Evolutionary conservation across 2,113 vertebrate genomes (phyloP).

Genomic region (Neogobius melanostomus): DNA sequence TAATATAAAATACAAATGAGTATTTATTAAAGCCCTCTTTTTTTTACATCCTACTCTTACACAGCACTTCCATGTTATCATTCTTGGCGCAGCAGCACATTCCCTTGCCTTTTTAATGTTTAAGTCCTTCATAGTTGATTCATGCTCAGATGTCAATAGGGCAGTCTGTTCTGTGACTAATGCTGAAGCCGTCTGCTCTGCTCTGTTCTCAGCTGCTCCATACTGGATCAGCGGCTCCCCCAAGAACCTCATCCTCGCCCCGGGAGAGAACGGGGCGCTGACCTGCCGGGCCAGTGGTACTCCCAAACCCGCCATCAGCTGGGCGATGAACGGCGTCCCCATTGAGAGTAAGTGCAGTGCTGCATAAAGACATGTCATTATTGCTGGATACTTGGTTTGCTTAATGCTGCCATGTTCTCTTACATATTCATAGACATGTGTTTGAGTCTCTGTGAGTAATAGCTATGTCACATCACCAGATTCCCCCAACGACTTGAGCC

Average conservation of each 20-base stretch:
- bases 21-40: background rate
- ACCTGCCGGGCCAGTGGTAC: slow-evolving; percentile 91
- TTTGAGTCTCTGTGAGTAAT: background rate
- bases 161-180: slow-evolving; percentile 43
- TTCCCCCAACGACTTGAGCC: slow-evolving; percentile 86
- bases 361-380: background rate
- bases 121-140: slow-evolving; percentile 50
- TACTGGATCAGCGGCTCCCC: slow-evolving; percentile 92
- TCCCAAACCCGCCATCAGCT: slow-evolving; percentile 88
- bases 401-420: background rate
- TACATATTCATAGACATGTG: background rate
- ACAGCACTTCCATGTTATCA: background rate
- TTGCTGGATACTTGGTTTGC: background rate
- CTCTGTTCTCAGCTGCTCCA: slow-evolving; percentile 83
- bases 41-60: too few species aligned
- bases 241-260: slow-evolving; percentile 89
- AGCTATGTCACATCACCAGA: slow-evolving; percentile 67
- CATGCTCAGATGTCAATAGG: slow-evolving; percentile 35
- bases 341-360: slow-evolving; percentile 84
- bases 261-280: slow-evolving; percentile 85
- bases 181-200: slow-evolving; percentile 38
- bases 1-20: background rate
- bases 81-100: background rate
- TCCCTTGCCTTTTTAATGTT: background rate
- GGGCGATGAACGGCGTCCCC: slow-evolving; percentile 88